Conservation (phyloP, 2,888 invertebrate genomes). For the Pardosa pseudoannulata region DNA sequence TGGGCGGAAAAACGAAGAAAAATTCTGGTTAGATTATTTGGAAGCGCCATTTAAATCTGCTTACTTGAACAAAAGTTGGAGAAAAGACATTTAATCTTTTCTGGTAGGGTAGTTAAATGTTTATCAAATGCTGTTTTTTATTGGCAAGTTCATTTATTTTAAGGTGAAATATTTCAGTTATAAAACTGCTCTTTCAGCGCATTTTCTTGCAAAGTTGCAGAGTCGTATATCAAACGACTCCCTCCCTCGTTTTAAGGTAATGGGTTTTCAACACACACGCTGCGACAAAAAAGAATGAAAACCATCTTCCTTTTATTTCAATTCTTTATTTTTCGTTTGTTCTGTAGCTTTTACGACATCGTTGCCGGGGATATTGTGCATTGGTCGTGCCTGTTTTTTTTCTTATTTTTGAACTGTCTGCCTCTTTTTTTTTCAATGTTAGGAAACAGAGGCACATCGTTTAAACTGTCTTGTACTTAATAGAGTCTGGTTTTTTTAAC, state of each 20-base stretch:
- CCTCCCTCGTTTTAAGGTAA: not conserved
- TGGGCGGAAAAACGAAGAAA: too few relatives aligned
- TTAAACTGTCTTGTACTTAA: slow-evolving; percentile 37
- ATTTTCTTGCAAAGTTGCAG: slow-evolving; percentile 44
- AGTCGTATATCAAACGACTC: not conserved
- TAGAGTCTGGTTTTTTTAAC: not conserved
- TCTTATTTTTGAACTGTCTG: too few relatives aligned
- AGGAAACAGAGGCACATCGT: slow-evolving; percentile 36
- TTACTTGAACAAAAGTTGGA: not conserved
- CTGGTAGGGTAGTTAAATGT: slow-evolving; percentile 27
- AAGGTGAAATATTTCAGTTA: slow-evolving; percentile 35
- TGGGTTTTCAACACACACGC: not conserved
- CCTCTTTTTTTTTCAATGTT: slow-evolving; percentile 24
- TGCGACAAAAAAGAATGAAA: not conserved
- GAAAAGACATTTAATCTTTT: slow-evolving; percentile 40
- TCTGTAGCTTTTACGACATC: not conserved
- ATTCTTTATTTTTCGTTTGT: not conserved
- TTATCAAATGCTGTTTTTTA: slow-evolving; percentile 32
- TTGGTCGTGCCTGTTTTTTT: slow-evolving; percentile 21
- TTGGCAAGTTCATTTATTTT: slow-evolving; percentile 40
- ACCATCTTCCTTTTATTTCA: not conserved
- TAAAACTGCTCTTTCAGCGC: slow-evolving; percentile 36
- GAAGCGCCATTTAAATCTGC: not conserved
- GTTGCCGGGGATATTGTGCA: not conserved
- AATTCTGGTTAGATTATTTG: too few relatives aligned